Base-by-base conservation (phyloP, 2,797 vertebrate genomes). In the Protonibea diacanthus region DNA sequence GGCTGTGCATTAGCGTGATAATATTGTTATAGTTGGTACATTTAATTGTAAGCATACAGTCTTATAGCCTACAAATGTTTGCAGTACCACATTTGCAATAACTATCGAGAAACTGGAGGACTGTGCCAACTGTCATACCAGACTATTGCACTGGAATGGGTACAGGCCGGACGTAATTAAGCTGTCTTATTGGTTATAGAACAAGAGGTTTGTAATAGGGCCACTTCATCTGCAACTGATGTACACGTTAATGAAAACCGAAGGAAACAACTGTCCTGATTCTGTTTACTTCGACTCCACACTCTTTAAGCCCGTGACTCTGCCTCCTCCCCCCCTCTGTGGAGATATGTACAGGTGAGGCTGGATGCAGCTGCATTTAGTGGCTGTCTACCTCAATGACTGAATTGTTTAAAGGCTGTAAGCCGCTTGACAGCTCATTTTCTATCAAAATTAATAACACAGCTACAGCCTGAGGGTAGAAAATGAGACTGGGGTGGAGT, bases 371-470 rank as follows among this genome's bases (percentile, higher is more conserved):
- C 51, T 87, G 73, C 20, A 78, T 65, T 73, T 61, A 56, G 45
- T 59, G 33, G 23, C 81, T 65, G 71, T 78, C 72, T 71, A 49
- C 20, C 25, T 57, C 44, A 38, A 47, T 68, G 51, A 73, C 76
- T 76, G 68, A 81, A 80, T 27, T 66, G 56, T 86, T 85, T 75
- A 80, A 76, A 81, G 66, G 72, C 49, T 44, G 33, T 80, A 62
- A 81, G 83, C 67, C 6, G 14, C 59, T 59, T 89, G 81, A 89
- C 77, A 91, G 78, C 55, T 86, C 59, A 74, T 89, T 85, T 8
- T 88, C 83, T 82, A 76, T 62, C 76, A 66, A 73, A 81, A 89
- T 89, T 81, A 87, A 78, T 51, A 82, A 81, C 3, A 20, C 67
- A 33, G 71, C 58, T 49, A 33, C 21, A 86, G 61, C 83, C 81